Evolutionary conservation across 2,888 invertebrate species (phyloP), one percentile per base, ranked within the genome.

Genomic region (Scaptomyza parva): DNA sequence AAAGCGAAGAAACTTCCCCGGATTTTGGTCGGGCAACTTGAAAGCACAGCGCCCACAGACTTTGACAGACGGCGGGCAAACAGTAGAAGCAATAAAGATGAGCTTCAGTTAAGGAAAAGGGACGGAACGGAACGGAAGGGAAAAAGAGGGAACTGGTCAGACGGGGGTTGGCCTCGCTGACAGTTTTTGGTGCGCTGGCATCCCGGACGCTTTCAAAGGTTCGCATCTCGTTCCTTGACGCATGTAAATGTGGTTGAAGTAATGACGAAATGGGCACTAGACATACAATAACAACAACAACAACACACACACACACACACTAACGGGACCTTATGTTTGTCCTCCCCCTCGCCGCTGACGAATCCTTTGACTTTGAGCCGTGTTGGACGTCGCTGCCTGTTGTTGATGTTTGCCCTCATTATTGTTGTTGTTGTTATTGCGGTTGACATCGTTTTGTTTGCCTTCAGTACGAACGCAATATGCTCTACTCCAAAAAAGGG

Each of bases 221-320:
- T 66, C 68, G 63, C 72, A 8, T 14, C 2, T 9, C 76, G 66
- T 66, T 81, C 76, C 76, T 75, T 86, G 90, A 90, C 89, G 89
- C 84, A 90, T 90, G 89, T 90, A 89, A 89, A 86, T 89, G 90
- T 78, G 89, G 89, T 89, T 87, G 87, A 89, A 89, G 88, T 89
- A 89, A 88, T 89, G 90, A 89, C 87, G 90, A 89, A 88, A 89
- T 86, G 89, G 86, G 88, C 86, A 85, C 85, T 80, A 84, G 76
- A 87, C 82, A 47, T 28, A 52, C 50, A 26, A 52, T 45, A 26
- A 60, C 51, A 65, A 51, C 55, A 18, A 47, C 17, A 51, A 8
- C 52, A 40, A 53, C 52, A 37, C 3, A 37, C 17, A 54, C 17
- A 24, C 14, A 39, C 24, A 20, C 3, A 58, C 17, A 24, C 14